Percentiles rank a stretch among this genome's conserved stretches.
Evolutionary conservation across 2,113 vertebrate genomes (phyloP).

Genomic region (Pangasianodon hypophthalmus): DNA sequence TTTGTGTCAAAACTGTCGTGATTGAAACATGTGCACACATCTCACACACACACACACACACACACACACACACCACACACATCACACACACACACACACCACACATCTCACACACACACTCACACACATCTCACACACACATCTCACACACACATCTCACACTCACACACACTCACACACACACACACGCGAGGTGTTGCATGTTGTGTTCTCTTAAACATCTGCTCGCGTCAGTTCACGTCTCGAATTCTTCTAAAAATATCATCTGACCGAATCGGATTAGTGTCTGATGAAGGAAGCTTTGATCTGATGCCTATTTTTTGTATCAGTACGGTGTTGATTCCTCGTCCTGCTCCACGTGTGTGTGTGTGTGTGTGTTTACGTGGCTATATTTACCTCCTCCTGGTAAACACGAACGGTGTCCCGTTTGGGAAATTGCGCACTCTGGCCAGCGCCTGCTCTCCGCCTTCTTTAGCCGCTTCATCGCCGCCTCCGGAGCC

Average conservation of each 20-base stretch:
- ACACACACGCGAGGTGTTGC: too few relatives aligned
- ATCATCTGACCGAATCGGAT: background rate
- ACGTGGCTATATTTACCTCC: constrained; percentile 77
- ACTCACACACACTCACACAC: too few relatives aligned
- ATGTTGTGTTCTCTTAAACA: too few relatives aligned
- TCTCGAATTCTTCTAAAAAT: background rate
- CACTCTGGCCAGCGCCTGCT: constrained; percentile 80
- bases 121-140: too few relatives aligned
- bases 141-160: too few relatives aligned
- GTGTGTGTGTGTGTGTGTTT: background rate
- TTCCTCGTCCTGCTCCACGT: background rate
- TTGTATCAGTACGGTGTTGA: background rate
- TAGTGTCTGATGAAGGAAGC: background rate
- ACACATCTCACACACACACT: too few relatives aligned
- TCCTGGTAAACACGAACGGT: constrained; percentile 89
- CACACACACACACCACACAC: too few relatives aligned
- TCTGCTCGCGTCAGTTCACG: too few relatives aligned
- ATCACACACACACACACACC: too few relatives aligned
- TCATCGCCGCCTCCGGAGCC: constrained; percentile 77
- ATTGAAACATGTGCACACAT: too few relatives aligned
- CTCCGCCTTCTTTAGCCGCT: constrained; percentile 73
- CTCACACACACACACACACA: too few relatives aligned
- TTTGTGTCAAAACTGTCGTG: too few relatives aligned
- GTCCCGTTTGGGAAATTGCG: constrained; percentile 78
- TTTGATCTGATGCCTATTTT: background rate